Evolutionary conservation across 2,113 vertebrate genomes (phyloP), one percentile per base, ranked within the genome.

Genomic region (Trematocara stigmaticum): DNA sequence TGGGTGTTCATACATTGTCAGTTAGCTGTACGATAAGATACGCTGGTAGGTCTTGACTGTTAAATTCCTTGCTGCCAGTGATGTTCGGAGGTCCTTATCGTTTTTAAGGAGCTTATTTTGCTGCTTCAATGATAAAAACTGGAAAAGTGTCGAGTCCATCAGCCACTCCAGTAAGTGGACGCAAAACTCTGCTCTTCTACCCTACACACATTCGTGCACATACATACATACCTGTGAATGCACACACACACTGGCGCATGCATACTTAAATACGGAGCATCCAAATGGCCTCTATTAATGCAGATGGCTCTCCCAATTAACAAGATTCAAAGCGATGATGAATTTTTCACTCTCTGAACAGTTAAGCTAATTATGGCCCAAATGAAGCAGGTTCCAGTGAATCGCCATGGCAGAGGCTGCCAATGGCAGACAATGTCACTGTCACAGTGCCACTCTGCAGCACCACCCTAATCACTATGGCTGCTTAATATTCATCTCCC

Each of bases 291-390:
- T 97, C 96, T 96, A 97, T 97, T 97, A 97, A 97, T 97, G 96
- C 97, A 96, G 96, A 96, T 95, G 95, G 94, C 96, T 97, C 95
- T 93, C 95, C 97, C 96, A 97, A 97, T 97, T 97, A 97, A 97
- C 94, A 96, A 96, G 95, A 97, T 97, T 94, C 94, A 96, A 96
- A 97, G 96, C 94, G 96, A 97, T 97, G 96, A 97, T 97, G 97
- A 97, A 97, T 97, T 97, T 97, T 97, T 97, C 95, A 97, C 97
- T 97, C 96, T 97, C 96, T 94, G 96, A 97, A 96, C 97, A 96
- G 97, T 97, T 97, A 97, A 97, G 96, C 96, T 97, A 97, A 98
- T 97, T 97, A 97, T 93, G 95, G 95, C 95, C 96, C 96, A 97
- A 97, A 97, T 96, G 95, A 97, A 97, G 96, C 96, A 95, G 96